These are phyloP conservation scores for Chauna torquata DNA, from an alignment of 2,113 vertebrate species.

Conservation along the genomic window DNA sequence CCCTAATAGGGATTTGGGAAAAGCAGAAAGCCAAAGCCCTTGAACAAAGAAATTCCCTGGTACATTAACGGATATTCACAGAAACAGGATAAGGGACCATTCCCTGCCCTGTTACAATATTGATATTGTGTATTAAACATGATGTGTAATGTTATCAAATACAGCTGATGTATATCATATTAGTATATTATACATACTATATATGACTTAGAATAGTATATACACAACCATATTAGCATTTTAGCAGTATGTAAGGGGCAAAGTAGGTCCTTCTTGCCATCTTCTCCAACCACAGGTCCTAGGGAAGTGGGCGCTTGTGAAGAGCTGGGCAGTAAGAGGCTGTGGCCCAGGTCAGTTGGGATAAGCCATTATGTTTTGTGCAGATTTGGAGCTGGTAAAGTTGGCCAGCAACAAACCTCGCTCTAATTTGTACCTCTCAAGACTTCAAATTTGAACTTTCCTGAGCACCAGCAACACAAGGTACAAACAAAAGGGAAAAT, in stretches of 20 bases:
- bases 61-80: not conserved
- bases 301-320: not conserved
- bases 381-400: not conserved
- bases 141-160: not conserved
- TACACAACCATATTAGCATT: not conserved
- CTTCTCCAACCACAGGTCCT: not conserved
- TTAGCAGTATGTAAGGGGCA: not conserved
- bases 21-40: not conserved
- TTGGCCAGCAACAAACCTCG: not conserved
- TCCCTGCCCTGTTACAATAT: not conserved
- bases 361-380: not conserved
- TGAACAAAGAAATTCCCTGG: not conserved
- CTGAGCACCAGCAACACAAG: not conserved
- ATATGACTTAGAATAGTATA: not conserved
- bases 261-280: not conserved
- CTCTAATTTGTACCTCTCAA: not conserved
- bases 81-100: not conserved
- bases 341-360: not conserved
- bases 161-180: not conserved
- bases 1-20: not conserved
- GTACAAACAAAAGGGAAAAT: not conserved
- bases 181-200: not conserved
- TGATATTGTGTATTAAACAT: not conserved
- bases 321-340: not conserved
- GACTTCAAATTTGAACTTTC: not conserved